Evolutionary conservation across 2,888 invertebrate genomes (phyloP), one percentile per base, ranked within the genome.

Genomic region (Habrosyne pyritoides): DNA sequence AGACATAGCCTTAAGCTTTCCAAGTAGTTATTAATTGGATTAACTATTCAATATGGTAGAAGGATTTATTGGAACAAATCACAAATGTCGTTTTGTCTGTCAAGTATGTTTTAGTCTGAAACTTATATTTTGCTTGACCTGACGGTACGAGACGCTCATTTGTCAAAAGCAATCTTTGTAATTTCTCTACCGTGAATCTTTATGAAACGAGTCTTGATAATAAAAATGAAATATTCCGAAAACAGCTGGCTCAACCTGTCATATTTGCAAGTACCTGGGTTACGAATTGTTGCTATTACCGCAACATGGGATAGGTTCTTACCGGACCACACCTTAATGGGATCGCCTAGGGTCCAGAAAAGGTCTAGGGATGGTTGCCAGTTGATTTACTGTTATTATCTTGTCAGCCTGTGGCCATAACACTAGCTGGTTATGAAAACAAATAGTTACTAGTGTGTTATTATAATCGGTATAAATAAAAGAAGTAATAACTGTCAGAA

Each of bases 311-410:
- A 18, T 18, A 21, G 50, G 48, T 48, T n/a, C 50, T 5, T 28
- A 28, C 50, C 30, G 28, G 50, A 21, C 50, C 50, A 18, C 18
- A 28, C n/a, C 48, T 21, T 30, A 50, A 50, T 28, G 50, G 24
- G 24, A 21, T 36, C 42, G 42, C 47, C 26, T 46, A 18, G 26
- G 46, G 24, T 26, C 46, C 21, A 42, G 42, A 14, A 42, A 46
- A 46, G 53, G 53, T 49, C 21, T 52, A 61, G 57, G 55, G 56
- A 60, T 57, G 56, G 62, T 61, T 42, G 52, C 30, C 54, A 50
- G 54, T 59, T 63, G 60, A 64, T 67, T 63, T 67, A 67, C 55
- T 57, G 50, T 64, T 67, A 67, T 58, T 51, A 56, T 55, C 57
- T 49, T 10, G 18, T 24, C 60, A 50, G 50, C 28, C 21, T 48